Conservation (phyloP, 2,113 vertebrate genomes). For the Sapajus apella region DNA sequence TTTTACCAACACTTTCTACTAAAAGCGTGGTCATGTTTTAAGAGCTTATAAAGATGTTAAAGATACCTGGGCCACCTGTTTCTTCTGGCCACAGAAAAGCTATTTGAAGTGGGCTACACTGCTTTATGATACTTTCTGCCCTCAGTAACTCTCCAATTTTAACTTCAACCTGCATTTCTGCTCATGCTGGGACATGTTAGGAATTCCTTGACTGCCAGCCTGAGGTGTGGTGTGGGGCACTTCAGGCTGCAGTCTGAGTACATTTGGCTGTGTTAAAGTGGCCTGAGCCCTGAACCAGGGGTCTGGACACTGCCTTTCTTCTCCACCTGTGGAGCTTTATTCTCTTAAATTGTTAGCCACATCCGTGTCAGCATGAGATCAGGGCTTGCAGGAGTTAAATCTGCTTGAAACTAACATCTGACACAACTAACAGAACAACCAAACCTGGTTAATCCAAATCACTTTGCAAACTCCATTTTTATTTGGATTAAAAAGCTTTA, state of each 20-base stretch:
- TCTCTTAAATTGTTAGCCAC: background rate
- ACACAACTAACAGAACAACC: constrained; percentile 78
- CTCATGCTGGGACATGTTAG: background rate
- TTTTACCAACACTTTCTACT: constrained; percentile 48
- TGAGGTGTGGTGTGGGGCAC: background rate
- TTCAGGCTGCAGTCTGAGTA: background rate
- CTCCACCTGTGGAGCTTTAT: background rate
- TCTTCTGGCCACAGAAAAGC: background rate
- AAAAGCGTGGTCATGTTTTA: constrained; percentile 34
- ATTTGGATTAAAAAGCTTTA: constrained; percentile 89
- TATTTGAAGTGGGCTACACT: background rate
- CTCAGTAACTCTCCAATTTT: constrained; percentile 18
- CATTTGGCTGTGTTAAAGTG: background rate
- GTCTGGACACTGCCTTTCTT: background rate
- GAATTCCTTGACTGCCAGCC: background rate
- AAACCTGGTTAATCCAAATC: constrained; percentile 87
- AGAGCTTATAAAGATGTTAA: constrained; percentile 13
- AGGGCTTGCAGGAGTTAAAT: constrained; percentile 45
- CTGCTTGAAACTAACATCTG: constrained; percentile 68
- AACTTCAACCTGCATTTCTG: constrained; percentile 5
- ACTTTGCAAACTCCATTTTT: constrained; percentile 89
- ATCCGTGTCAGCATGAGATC: constrained; percentile 31
- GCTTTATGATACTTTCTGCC: background rate
- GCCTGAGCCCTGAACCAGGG: background rate
- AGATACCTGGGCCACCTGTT: background rate